These are phyloP conservation scores for Leptodactylus fuscus DNA, from an alignment of 2,113 vertebrate species.

Conservation along the genomic window DNA sequence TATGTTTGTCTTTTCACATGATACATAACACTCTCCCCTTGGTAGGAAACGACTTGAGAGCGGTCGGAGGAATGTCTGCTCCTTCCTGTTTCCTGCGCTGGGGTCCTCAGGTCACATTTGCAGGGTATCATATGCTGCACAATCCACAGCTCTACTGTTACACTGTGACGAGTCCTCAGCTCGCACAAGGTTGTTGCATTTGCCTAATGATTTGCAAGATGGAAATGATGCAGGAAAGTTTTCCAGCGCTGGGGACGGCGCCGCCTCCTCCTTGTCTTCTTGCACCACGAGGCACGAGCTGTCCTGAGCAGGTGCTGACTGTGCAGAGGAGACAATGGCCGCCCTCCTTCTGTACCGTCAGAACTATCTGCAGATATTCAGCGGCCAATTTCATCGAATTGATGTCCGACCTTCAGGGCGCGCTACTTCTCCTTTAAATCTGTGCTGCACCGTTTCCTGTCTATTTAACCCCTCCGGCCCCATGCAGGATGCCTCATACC, in stretches of 20 bases:
- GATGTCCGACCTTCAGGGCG: neutral
- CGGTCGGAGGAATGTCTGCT: neutral
- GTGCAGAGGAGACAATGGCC: neutral
- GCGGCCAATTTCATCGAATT: neutral
- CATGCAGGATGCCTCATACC: neutral
- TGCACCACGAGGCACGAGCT: neutral
- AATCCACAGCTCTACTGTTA: neutral
- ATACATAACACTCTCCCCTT: too few species aligned
- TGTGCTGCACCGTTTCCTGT: neutral
- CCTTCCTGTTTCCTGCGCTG: neutral
- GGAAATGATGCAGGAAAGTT: neutral
- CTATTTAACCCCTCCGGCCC: neutral
- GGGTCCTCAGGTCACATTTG: neutral
- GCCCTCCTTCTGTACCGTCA: neutral
- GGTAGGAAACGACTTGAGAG: neutral
- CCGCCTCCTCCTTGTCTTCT: neutral
- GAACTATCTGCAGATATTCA: neutral
- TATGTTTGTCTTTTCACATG: too few species aligned
- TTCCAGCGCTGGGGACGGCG: neutral
- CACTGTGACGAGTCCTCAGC: neutral
- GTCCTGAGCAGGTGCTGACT: neutral
- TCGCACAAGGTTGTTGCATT: neutral
- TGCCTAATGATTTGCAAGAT: conserved; percentile 14
- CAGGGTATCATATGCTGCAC: neutral
- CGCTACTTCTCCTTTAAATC: neutral